A percentile compares a stretch with the other conserved stretches of the same genome.
These are phyloP conservation scores for Masticophis lateralis DNA, from an alignment of 2,797 vertebrate species.

Conservation along the genomic window DNA sequence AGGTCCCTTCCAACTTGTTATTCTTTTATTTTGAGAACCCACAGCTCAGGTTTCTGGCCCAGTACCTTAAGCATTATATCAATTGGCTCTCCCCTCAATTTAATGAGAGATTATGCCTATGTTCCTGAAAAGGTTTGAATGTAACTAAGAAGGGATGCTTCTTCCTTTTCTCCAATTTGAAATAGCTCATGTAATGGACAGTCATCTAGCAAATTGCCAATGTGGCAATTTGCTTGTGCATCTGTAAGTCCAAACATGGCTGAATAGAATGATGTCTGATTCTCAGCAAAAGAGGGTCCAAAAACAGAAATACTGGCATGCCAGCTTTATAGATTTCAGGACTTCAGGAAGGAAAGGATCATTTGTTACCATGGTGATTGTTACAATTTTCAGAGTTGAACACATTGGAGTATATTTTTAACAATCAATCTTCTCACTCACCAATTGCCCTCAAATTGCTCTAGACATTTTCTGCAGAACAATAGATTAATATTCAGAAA, in stretches of 20 bases:
- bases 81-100: not conserved
- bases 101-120: not conserved
- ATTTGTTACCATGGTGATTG: not conserved
- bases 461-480: not conserved
- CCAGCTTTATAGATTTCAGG: not conserved
- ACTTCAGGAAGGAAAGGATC: not conserved
- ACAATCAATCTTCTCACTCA: not conserved
- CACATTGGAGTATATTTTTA: not conserved
- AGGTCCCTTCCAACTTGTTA: not conserved
- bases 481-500: not conserved
- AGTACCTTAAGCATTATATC: not conserved
- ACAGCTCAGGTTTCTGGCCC: not conserved
- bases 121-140: not conserved
- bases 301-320: not conserved
- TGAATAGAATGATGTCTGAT: conserved; percentile 44
- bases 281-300: conserved; percentile 38
- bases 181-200: conserved; percentile 25
- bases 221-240: conserved; percentile 55
- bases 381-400: not conserved
- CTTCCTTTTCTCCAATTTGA: conserved; percentile 24
- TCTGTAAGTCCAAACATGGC: conserved; percentile 15
- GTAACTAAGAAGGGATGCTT: not conserved
- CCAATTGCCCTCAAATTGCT: not conserved
- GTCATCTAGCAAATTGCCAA: conserved; percentile 31
- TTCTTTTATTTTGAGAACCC: not conserved